These are phyloP conservation scores for Caenorhabditis virilis DNA, from an alignment of 2,888 invertebrate species.

Conservation along the genomic window DNA sequence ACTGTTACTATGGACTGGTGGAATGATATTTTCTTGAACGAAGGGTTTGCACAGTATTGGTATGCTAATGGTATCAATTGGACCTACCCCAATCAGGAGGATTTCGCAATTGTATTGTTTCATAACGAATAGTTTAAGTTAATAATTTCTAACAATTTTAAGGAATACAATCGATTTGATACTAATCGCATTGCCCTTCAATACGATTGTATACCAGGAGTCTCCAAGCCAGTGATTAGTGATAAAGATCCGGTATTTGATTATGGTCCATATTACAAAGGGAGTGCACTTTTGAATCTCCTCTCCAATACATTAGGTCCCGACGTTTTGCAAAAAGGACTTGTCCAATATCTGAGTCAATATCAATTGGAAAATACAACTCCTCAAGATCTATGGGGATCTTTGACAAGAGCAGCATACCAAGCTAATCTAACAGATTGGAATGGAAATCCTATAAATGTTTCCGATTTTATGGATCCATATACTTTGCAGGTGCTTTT, in stretches of 20 bases:
- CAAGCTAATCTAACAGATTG: constrained; percentile 20
- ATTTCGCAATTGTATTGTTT: constrained; percentile 31
- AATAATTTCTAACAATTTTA: not conserved
- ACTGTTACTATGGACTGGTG: constrained; percentile 53
- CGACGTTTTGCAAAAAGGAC: constrained; percentile 13
- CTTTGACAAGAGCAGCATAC: constrained; percentile 10
- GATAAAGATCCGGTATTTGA: constrained; percentile 32
- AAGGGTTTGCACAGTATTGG: constrained; percentile 56
- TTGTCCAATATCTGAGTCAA: constrained; percentile 6
- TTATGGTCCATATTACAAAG: constrained; percentile 33
- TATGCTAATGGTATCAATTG: constrained; percentile 35
- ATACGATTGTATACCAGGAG: constrained; percentile 19
- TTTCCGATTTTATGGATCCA: constrained; percentile 30
- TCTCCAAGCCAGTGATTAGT: constrained; percentile 31
- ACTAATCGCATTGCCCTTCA: constrained; percentile 31
- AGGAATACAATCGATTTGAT: constrained; percentile 33
- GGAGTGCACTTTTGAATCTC: constrained; percentile 35
- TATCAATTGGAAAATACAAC: constrained; percentile 18
- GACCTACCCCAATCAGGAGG: constrained; percentile 37
- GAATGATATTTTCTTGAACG: constrained; percentile 54
- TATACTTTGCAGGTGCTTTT: constrained; percentile 40
- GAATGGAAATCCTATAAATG: constrained; percentile 36
- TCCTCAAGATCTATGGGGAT: constrained; percentile 17
- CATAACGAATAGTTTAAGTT: not conserved
- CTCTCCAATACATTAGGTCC: constrained; percentile 22